Base-by-base conservation (phyloP, 2,888 invertebrate genomes). In the Rotaria sp. region DNA sequence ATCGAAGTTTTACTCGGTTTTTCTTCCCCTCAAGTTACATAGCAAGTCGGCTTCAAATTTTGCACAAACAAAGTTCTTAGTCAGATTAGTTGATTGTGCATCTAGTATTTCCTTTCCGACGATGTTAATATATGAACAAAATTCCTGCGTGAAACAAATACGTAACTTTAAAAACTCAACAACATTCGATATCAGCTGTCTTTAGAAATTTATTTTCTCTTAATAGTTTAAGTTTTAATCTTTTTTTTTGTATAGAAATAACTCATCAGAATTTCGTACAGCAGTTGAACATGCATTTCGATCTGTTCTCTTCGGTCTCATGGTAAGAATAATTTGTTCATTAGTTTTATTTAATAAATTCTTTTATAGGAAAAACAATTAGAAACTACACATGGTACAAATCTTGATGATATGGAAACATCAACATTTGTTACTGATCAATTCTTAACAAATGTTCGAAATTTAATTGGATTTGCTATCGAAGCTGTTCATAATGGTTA, bases 251-350 rank as follows among this genome's bases (percentile, higher is more conserved):
- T 2, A 45, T 80, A 80, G 80, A 24, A 45, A n/a, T 10, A 45
- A 45, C 10, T 41, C 80, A n/a, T 5, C 45, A 3, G 80, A 80
- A 80, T 45, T 26, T 45, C 80, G 80, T 26, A 80, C 84, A 35
- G 86, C 86, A 13, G 67, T 86, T 18, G 86, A 86, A 75, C 85
- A 86, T 75, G 85, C 86, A 57, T 86, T 86, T 84, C 67, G 86
- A 52, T 75, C 85, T 48, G 45, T 80, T 80, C 45, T 80, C 10
- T 80, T 80, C n/a, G 13, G 45, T 45, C n/a, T 80, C 13, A 80
- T 80, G 80, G 80, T 80, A 80, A n/a, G 13, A 26, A 4, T 10
- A 26, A 5, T 8, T 26, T 5, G 18, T 80, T 7, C n/a, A 2
- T 45, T 1, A 2, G 1, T 80, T 80, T n/a, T 2, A 45, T 45